Evolutionary conservation across 2,888 invertebrate species (phyloP).

Genomic region (Spisula solida): DNA sequence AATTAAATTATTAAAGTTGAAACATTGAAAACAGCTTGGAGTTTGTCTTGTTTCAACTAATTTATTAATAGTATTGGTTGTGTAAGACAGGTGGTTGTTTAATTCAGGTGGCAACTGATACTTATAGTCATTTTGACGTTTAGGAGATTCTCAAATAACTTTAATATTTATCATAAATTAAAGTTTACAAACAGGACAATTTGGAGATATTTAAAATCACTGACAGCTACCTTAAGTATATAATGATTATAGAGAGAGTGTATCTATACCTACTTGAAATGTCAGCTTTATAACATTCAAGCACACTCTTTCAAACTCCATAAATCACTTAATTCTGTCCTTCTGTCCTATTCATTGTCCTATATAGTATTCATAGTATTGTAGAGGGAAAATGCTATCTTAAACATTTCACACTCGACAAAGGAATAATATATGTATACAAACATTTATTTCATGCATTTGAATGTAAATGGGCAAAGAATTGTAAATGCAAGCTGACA

Average conservation of each 20-base stretch:
- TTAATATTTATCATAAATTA: too few relatives aligned
- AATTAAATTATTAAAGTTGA: too few relatives aligned
- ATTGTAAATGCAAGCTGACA: background rate
- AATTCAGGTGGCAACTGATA: too few relatives aligned
- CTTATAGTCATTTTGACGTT: too few relatives aligned
- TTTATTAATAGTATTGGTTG: too few relatives aligned
- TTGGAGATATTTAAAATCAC: slow-evolving; percentile 1
- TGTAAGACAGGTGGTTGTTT: too few relatives aligned
- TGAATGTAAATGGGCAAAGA: background rate
- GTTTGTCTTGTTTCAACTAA: too few relatives aligned
- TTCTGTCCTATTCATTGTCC: background rate
- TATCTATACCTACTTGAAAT: background rate
- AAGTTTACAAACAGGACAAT: background rate
- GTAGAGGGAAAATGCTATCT: background rate
- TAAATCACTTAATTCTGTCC: background rate
- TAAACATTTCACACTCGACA: background rate
- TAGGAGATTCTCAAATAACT: too few relatives aligned
- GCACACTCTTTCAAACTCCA: slow-evolving; percentile 1
- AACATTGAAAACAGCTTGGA: too few relatives aligned
- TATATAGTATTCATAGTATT: background rate
- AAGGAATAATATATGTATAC: background rate
- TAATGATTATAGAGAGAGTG: background rate
- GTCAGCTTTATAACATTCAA: slow-evolving; percentile 19
- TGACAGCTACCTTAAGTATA: background rate
- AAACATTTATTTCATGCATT: background rate